phyloP scores from a whole-genome alignment of 2,797 vertebrate genomes.

The Sciurus vulgaris region DNA sequence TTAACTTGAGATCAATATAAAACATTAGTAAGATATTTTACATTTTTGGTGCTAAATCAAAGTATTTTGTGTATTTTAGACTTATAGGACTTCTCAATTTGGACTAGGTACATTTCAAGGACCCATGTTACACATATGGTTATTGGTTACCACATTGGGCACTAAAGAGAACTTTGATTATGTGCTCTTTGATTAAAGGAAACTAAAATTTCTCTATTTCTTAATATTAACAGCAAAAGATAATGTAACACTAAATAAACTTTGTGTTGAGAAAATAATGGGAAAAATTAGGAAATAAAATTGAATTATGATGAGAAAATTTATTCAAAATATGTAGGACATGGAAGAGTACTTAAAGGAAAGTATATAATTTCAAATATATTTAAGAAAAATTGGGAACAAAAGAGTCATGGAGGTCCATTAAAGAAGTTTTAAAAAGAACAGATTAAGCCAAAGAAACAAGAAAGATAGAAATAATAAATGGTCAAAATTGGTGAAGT shows the following conservation, averaged over 20 bases:
- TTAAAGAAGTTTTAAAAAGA: not conserved
- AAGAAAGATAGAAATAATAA: not conserved
- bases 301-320: not conserved
- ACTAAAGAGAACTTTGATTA: not conserved
- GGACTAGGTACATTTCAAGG: not conserved
- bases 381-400: slow-evolving; percentile 16
- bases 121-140: not conserved
- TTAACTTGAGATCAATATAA: too few relatives aligned
- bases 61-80: too few relatives aligned
- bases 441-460: not conserved
- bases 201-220: not conserved
- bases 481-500: not conserved
- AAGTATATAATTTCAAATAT: not conserved
- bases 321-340: not conserved
- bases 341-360: not conserved
- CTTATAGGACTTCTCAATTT: not conserved
- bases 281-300: not conserved
- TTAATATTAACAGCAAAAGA: not conserved
- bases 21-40: not conserved
- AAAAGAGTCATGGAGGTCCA: not conserved
- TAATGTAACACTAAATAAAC: not conserved
- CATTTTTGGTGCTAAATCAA: too few relatives aligned
- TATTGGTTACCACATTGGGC: not conserved
- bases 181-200: not conserved
- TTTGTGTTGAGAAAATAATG: slow-evolving; percentile 8